phyloP scores from a whole-genome alignment of 2,888 invertebrate species.

The Alloscopus bannaensis region DNA sequence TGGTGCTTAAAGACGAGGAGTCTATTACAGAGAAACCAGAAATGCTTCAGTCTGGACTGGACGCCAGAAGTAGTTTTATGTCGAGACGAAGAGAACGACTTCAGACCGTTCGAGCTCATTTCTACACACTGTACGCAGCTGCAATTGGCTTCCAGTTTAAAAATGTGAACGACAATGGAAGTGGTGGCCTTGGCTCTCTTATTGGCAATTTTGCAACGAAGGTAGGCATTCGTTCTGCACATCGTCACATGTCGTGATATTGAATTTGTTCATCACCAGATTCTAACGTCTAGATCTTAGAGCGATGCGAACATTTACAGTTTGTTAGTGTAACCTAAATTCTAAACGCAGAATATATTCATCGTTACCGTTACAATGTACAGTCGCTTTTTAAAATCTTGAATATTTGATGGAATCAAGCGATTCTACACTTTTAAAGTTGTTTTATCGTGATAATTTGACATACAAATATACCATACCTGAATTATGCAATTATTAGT shows the following conservation, averaged over 20 bases:
- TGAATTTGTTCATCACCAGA: neutral
- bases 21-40: slow-evolving; percentile 6
- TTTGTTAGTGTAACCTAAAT: neutral
- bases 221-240: slow-evolving; percentile 77
- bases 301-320: no score
- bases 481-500: no score
- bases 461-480: no score
- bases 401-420: no score
- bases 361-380: no score
- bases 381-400: no score
- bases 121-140: slow-evolving; percentile 79
- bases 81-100: slow-evolving; percentile 77
- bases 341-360: no score
- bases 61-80: slow-evolving; percentile 40
- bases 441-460: no score
- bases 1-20: slow-evolving; percentile 46
- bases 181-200: slow-evolving; percentile 76
- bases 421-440: no score
- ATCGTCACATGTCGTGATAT: slow-evolving; percentile 65
- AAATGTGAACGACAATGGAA: slow-evolving; percentile 77
- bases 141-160: slow-evolving; percentile 78
- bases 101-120: slow-evolving; percentile 78
- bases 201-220: slow-evolving; percentile 80
- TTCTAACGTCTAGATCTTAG: neutral
- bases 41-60: slow-evolving; percentile 16